phyloP scores from a whole-genome alignment of 2,888 invertebrate species.

The Osmoderma eremita region DNA sequence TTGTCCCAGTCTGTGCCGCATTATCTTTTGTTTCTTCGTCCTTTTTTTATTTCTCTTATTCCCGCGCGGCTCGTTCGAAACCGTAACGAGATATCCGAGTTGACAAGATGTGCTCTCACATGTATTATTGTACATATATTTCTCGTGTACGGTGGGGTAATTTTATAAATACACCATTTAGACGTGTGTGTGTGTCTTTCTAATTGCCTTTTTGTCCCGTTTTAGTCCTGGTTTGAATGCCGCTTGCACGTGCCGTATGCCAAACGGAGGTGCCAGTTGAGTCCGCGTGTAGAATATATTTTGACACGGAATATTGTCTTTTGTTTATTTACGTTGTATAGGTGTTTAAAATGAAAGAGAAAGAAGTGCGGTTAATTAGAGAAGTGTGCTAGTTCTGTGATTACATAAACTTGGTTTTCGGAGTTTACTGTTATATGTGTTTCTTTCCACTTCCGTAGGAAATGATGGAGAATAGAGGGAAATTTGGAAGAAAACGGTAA shows the following conservation, averaged over 20 bases:
- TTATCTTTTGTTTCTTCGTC: no score
- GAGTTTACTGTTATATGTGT: not conserved
- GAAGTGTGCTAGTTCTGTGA: no score
- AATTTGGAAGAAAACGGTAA: constrained; percentile 21
- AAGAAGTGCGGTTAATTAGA: no score
- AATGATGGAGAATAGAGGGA: constrained; percentile 21
- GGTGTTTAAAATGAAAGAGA: no score
- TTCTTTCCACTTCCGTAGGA: constrained; percentile 1
- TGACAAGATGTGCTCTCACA: constrained; percentile 39
- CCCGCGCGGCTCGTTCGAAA: constrained; percentile 19
- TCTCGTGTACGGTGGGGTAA: constrained; percentile 52
- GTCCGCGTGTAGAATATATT: no score
- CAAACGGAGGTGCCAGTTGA: no score
- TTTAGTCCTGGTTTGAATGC: constrained; percentile 32
- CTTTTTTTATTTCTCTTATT: constrained; percentile 14
- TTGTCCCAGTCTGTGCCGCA: no score
- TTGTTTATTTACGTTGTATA: no score
- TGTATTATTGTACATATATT: constrained; percentile 30
- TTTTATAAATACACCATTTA: constrained; percentile 52
- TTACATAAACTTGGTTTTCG: no score
- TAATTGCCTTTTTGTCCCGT: constrained; percentile 47
- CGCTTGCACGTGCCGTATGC: constrained; percentile 27
- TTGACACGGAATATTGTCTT: no score
- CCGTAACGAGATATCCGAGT: constrained; percentile 34
- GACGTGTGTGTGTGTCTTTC: constrained; percentile 41